These are phyloP conservation scores for Ictidomys tridecemlineatus DNA, from an alignment of 2,113 vertebrate species.

Conservation along the genomic window DNA sequence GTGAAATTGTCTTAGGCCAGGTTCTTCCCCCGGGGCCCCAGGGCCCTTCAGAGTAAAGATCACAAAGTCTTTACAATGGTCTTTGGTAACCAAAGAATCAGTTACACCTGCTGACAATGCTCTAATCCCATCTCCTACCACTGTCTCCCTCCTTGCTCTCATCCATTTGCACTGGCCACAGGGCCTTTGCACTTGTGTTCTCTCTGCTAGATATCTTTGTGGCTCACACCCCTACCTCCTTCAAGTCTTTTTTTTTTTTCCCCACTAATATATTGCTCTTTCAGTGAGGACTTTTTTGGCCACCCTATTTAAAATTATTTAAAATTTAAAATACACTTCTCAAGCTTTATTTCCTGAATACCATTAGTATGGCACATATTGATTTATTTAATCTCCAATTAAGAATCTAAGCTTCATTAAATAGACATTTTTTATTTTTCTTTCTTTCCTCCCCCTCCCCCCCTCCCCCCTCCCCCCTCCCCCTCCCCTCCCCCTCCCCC, in stretches of 20 bases:
- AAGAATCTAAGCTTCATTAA: not conserved
- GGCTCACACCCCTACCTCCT: not conserved
- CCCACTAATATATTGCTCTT: not conserved
- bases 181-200: not conserved
- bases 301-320: not conserved
- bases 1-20: not conserved
- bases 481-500: no score
- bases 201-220: not conserved
- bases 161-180: not conserved
- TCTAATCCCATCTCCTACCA: rapidly evolving
- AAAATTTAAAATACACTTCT: not conserved
- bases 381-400: no score
- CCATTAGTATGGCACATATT: not conserved
- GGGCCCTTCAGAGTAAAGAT: not conserved
- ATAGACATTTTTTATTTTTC: not conserved
- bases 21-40: not conserved
- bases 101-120: not conserved
- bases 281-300: not conserved
- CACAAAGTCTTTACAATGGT: not conserved
- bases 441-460: no score
- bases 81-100: not conserved
- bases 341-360: not conserved
- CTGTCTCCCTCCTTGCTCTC: not conserved
- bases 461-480: no score
- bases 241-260: not conserved